Evolutionary conservation across 2,113 vertebrate species (phyloP), one percentile per base, ranked within the genome.

Genomic region (Apteryx mantelli): DNA sequence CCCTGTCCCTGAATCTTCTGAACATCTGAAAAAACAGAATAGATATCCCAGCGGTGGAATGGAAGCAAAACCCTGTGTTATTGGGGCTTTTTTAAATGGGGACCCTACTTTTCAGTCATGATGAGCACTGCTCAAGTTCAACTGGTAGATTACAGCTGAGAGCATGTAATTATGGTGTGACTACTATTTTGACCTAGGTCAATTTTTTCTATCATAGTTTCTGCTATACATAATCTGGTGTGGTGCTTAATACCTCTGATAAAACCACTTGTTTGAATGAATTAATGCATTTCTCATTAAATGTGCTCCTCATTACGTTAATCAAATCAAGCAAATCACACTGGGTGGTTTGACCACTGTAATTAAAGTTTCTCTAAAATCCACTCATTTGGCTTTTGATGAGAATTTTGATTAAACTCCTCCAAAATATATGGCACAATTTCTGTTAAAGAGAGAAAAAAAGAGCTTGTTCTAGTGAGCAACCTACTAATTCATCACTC

Each of bases 281-380:
- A 97, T 89, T 88, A 95, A 97, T 96, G 93, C 66, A 89, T 89
- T 97, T 97, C 92, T 97, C 88, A 97, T 97, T 97, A 97, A 96
- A 96, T 90, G 90, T 90, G 79, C 88, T 97, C 73, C 88, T 97
- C 95, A 87, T 91, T 96, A 96, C 42, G 10, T 94, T 97, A 97
- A 97, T 97, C 84, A 96, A 97, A 97, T 97, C 95, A 97, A 97
- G 94, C 48, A 90, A 93, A 97, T 96, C 93, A 42, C 93, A 64
- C 69, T 84, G 92, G 86, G 89, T 95, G 91, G 96, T 88, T 96
- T 96, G 96, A 97, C 94, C 94, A 95, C 86, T 91, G 83, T 97
- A 97, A 97, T 97, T 97, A 95, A 95, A 94, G 91, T 96, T 97
- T 81, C 91, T 93, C 91, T 93, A 94, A 91, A 95, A 96, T 93